phyloP scores from a whole-genome alignment of 1,140 invertebrate genomes.

The Pachypeltis micranthus region DNA sequence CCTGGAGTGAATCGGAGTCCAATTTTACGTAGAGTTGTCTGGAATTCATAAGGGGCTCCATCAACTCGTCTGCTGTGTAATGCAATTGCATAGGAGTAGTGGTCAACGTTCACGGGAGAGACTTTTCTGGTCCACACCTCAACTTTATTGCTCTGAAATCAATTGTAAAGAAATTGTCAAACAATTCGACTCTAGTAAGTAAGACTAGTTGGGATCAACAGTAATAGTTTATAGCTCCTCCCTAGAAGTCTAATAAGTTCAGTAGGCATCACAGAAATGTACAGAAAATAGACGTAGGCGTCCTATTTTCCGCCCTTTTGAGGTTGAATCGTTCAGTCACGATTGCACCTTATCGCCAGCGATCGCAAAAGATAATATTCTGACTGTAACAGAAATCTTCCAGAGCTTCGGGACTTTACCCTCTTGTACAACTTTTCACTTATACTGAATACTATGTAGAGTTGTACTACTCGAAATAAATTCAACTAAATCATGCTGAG shows the following conservation, averaged over 20 bases:
- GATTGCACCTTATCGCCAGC: too few relatives aligned
- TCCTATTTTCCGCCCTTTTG: background rate
- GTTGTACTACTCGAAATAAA: too few relatives aligned
- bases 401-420: too few relatives aligned
- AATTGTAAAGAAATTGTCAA: background rate
- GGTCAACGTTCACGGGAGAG: conserved; percentile 32
- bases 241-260: background rate
- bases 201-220: background rate
- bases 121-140: conserved; percentile 40
- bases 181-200: background rate
- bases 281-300: background rate
- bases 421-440: too few relatives aligned
- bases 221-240: background rate
- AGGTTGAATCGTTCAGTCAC: too few relatives aligned
- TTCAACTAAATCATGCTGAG: too few relatives aligned
- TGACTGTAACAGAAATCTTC: too few relatives aligned
- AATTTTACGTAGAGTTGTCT: conserved; percentile 49
- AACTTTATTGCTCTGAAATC: conserved; percentile 36
- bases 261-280: background rate
- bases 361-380: too few relatives aligned
- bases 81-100: conserved; percentile 41
- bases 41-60: conserved; percentile 43
- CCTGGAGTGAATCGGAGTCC: conserved; percentile 61
- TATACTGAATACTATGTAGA: too few relatives aligned
- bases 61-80: conserved; percentile 45